phyloP scores from a whole-genome alignment of 2,113 vertebrate species.

The Pachyramphus minor region DNA sequence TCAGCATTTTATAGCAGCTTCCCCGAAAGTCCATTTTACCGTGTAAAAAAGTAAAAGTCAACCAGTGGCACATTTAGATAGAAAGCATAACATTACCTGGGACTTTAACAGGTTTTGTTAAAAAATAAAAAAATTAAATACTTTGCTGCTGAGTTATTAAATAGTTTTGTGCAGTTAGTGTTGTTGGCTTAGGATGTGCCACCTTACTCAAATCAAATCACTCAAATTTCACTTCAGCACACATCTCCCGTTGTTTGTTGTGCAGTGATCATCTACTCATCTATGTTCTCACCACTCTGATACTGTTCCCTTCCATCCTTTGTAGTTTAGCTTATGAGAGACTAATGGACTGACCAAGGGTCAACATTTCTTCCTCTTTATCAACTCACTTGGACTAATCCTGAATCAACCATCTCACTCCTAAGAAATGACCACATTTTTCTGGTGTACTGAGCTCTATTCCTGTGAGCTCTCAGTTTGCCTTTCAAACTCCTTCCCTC shows the following conservation, averaged over 20 bases:
- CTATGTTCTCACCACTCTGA: background rate
- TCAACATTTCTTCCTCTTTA: background rate
- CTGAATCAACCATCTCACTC: background rate
- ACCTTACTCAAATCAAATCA: background rate
- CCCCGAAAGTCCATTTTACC: background rate
- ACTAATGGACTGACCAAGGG: background rate
- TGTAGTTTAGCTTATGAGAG: background rate
- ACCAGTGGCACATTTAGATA: background rate
- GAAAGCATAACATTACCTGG: background rate
- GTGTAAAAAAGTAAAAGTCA: background rate
- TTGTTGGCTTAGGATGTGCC: background rate
- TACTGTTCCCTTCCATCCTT: background rate
- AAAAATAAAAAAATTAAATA: background rate
- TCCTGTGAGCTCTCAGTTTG: background rate
- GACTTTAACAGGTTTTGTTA: background rate
- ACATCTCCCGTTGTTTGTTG: background rate
- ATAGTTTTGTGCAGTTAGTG: background rate
- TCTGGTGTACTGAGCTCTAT: background rate
- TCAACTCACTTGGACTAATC: background rate
- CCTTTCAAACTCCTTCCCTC: background rate
- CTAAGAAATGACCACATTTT: background rate
- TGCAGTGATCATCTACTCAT: background rate
- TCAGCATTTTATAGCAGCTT: background rate
- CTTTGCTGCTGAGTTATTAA: background rate
- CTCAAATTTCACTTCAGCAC: background rate